These are phyloP conservation scores for Paragorgia papillata DNA, from an alignment of 92 coral and sea anemone species.

Conservation along the genomic window DNA sequence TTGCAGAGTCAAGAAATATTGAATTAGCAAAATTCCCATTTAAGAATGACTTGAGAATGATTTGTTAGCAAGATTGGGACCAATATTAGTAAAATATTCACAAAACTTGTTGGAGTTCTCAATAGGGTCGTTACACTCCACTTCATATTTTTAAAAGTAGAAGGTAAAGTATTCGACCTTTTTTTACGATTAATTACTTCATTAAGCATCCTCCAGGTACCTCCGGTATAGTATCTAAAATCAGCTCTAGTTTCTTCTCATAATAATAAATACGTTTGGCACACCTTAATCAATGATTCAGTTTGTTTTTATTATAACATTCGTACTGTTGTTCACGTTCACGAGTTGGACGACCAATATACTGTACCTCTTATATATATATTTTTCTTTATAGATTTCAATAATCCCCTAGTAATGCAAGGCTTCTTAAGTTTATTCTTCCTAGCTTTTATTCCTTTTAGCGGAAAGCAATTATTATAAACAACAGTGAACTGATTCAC, in stretches of 20 bases:
- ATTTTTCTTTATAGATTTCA: constrained; percentile 46
- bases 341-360: neutral
- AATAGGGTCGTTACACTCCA: constrained; percentile 26
- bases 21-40: constrained; percentile 10
- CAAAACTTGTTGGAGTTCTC: constrained; percentile 28
- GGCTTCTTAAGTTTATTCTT: constrained; percentile 38
- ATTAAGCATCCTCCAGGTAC: constrained; percentile 61
- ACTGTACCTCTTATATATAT: constrained; percentile 38
- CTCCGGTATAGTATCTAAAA: constrained; percentile 42
- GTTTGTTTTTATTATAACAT: constrained; percentile 35
- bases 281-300: constrained; percentile 39
- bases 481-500: constrained; percentile 26
- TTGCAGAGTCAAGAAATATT: constrained; percentile 44
- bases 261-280: constrained; percentile 31
- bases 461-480: constrained; percentile 52
- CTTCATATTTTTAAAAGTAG: neutral
- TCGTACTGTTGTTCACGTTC: constrained; percentile 29
- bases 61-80: constrained; percentile 12
- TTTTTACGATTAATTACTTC: constrained; percentile 52
- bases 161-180: constrained; percentile 8
- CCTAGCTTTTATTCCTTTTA: constrained; percentile 30
- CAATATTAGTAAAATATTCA: constrained; percentile 29
- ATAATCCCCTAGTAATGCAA: constrained; percentile 54
- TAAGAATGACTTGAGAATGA: constrained; percentile 20
- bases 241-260: constrained; percentile 29